Conservation (phyloP, 2,888 invertebrate genomes). For the Deladenus siricidicola region DNA sequence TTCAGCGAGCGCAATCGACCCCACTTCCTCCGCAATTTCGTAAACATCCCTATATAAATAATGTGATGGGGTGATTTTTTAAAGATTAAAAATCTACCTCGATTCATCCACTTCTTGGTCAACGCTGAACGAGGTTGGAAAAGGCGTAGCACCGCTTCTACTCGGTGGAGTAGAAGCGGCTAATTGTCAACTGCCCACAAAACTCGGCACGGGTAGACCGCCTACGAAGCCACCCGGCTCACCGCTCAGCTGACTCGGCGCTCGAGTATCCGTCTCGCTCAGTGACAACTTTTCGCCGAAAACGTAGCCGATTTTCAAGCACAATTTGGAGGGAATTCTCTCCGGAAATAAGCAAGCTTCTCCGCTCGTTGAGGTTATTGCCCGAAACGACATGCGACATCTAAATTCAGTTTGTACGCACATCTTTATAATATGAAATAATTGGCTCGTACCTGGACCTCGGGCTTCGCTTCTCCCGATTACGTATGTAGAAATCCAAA, state of each 20-base stretch:
- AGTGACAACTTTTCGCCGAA: slow-evolving; percentile 32
- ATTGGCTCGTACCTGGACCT: slow-evolving; percentile 35
- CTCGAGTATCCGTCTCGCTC: slow-evolving; percentile 18
- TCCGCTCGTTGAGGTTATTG: slow-evolving; percentile 33
- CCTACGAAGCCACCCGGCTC: background rate
- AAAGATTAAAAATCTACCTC: no score
- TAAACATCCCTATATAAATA: no score
- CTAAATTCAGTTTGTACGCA: no score
- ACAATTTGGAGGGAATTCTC: slow-evolving; percentile 26
- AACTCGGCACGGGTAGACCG: background rate
- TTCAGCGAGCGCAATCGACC: no score
- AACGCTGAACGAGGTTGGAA: no score
- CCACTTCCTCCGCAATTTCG: no score
- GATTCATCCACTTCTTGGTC: no score
- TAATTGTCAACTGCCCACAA: slow-evolving; percentile 6
- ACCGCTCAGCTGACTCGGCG: slow-evolving; percentile 6
- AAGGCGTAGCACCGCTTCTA: background rate
- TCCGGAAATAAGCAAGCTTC: slow-evolving; percentile 34
- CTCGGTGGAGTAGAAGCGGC: background rate
- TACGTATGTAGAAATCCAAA: slow-evolving; percentile 47
- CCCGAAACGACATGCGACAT: slow-evolving; percentile 34
- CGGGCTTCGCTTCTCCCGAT: slow-evolving; percentile 35
- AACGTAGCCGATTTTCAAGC: slow-evolving; percentile 31
- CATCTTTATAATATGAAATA: no score
- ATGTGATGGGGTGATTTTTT: no score